Evolutionary conservation across 2,113 vertebrate species (phyloP), one percentile per base, ranked within the genome.

Genomic region (Sorex fumeus): DNA sequence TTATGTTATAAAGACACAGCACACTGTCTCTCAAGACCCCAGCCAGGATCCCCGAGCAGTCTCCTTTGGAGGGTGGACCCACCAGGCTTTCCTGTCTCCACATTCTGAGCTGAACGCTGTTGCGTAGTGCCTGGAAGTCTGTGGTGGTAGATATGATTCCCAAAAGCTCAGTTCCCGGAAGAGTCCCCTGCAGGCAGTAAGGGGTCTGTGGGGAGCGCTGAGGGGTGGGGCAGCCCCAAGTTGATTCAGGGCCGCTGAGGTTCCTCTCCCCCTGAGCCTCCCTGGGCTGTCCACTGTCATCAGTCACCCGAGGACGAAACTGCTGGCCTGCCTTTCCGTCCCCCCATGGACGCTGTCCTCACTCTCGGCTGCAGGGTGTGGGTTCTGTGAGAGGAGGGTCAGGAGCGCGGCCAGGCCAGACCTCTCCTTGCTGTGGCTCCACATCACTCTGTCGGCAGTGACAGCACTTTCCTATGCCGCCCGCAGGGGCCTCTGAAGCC

Each of bases 201-300:
- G 78, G 16, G 43, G 21, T 23, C 62, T 6, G 0, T 57, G 8
- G 72, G 25, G 23, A 71, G 13, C 4, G 13, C 27, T 7, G 0
- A 50, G 28, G 10, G 45, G 69, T 1, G 0, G 64, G n/a, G 9
- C 15, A 32, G 18, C 64, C 77, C 0, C 0, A 50, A 4, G 18
- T 1, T 23, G 23, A 1, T 8, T 27, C 16, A 2, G 4, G 4
- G 6, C 27, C 34, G 6, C 47, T 62, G 70, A 82, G 2, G 30
- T 72, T 0, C 12, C 0, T 18, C 3, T 30, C 0, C 5, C 2
- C 27, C 2, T 2, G n/a, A 32, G 2, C 16, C 64, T 30, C 30
- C 13, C 5, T 4, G 1, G 16, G 11, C 78, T 1, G 21, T 25
- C 7, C 25, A 45, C 8, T 43, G 0, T 1, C 27, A 2, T 0